These are phyloP conservation scores for Leistus spinibarbis DNA, from an alignment of 2,888 invertebrate genomes.

Conservation along the genomic window DNA sequence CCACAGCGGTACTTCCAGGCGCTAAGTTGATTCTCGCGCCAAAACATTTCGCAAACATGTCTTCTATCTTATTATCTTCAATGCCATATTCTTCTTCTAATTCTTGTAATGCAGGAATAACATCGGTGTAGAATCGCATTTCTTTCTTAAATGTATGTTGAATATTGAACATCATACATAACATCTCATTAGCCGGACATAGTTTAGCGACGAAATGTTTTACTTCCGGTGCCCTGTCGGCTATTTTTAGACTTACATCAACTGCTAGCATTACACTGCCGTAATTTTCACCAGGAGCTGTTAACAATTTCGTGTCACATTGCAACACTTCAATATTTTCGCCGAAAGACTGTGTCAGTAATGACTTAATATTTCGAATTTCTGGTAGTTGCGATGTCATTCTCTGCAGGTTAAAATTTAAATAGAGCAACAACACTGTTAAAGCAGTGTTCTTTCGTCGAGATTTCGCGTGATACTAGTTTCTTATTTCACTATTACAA, in stretches of 20 bases:
- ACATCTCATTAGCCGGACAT: constrained; percentile 61
- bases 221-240: constrained; percentile 48
- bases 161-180: constrained; percentile 60
- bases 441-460: not conserved
- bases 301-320: constrained; percentile 56
- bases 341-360: constrained; percentile 48
- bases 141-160: constrained; percentile 60
- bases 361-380: constrained; percentile 45
- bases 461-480: not conserved
- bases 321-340: constrained; percentile 53
- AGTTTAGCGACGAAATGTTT: constrained; percentile 63
- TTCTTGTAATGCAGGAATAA: constrained; percentile 56
- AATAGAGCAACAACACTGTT: not conserved
- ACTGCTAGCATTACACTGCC: constrained; percentile 64
- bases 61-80: constrained; percentile 52
- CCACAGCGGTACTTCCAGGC: constrained; percentile 51
- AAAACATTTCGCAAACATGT: constrained; percentile 58
- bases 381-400: constrained; percentile 19
- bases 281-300: constrained; percentile 67
- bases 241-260: constrained; percentile 51
- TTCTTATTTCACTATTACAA: not conserved
- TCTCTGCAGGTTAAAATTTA: not conserved
- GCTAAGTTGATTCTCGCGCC: constrained; percentile 55
- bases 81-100: constrained; percentile 56
- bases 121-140: constrained; percentile 57